These are phyloP conservation scores for Heliocidaris tuberculata DNA, from an alignment of 35 echinoderm and acorn worm species.

Conservation along the genomic window DNA sequence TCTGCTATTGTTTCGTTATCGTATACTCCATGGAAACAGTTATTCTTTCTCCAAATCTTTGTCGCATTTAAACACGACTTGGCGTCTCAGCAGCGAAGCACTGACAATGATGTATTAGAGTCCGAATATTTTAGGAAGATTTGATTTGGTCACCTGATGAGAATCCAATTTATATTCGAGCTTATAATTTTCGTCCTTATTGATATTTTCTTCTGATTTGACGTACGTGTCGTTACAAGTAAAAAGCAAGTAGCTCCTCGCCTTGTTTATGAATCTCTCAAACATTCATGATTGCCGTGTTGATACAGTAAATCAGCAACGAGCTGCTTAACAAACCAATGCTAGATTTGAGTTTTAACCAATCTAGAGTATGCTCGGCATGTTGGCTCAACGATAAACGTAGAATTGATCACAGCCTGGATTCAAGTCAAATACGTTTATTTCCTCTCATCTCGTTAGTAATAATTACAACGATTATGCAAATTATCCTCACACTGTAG, in stretches of 20 bases:
- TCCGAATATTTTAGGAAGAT: too few relatives aligned
- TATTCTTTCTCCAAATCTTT: not conserved
- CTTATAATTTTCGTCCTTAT: too few relatives aligned
- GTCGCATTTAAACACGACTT: not conserved
- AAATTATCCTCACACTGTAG: too few relatives aligned
- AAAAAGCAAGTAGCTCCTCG: too few relatives aligned
- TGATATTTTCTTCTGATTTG: too few relatives aligned
- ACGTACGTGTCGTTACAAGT: too few relatives aligned
- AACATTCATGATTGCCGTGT: not conserved
- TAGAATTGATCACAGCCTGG: not conserved
- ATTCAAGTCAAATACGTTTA: not conserved
- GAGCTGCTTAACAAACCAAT: not conserved
- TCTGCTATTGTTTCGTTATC: too few relatives aligned
- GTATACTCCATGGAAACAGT: not conserved
- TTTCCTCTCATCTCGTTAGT: not conserved
- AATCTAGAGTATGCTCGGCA: not conserved
- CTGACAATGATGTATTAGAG: not conserved
- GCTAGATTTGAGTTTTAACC: not conserved
- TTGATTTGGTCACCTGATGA: too few relatives aligned
- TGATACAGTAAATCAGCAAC: not conserved
- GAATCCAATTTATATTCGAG: too few relatives aligned
- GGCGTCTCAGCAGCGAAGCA: too few relatives aligned
- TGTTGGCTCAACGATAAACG: not conserved
- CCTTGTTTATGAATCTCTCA: not conserved
- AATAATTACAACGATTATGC: too few relatives aligned